These are phyloP conservation scores for Typhlichthys subterraneus DNA, from an alignment of 2,797 vertebrate species.

Conservation along the genomic window DNA sequence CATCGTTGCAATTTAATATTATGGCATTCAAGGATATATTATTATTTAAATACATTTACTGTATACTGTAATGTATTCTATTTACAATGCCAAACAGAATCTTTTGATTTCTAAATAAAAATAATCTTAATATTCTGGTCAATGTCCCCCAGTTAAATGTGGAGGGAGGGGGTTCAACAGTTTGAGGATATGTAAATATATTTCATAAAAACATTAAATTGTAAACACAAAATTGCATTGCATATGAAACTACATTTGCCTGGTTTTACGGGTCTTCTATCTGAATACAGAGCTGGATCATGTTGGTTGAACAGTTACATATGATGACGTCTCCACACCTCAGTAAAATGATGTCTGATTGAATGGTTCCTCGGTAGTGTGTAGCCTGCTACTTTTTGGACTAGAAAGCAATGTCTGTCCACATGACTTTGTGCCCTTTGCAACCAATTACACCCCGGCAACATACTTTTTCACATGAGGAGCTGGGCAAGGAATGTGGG, in stretches of 20 bases:
- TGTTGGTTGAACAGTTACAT: too few relatives aligned
- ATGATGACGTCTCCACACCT: too few relatives aligned
- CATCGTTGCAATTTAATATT: not conserved
- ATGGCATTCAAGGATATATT: not conserved
- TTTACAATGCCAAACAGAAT: too few relatives aligned
- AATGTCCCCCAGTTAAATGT: not conserved
- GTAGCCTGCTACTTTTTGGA: conserved; percentile 25
- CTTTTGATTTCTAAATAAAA: too few relatives aligned
- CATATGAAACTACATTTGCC: too few relatives aligned
- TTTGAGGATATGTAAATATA: too few relatives aligned
- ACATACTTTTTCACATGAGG: conserved; percentile 68
- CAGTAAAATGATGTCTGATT: conserved; percentile 59
- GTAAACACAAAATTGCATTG: too few relatives aligned
- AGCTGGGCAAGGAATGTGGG: conserved; percentile 23
- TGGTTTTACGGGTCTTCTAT: too few relatives aligned
- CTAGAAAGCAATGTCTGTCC: conserved; percentile 60
- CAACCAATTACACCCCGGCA: conserved; percentile 79
- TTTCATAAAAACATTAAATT: too few relatives aligned
- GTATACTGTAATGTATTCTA: not conserved
- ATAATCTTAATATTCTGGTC: not conserved
- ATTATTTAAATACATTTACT: not conserved
- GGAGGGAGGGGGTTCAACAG: too few relatives aligned
- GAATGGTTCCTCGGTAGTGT: conserved; percentile 54
- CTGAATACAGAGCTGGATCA: too few relatives aligned
- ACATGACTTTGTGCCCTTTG: conserved; percentile 73